Evolutionary conservation across 2,888 invertebrate species (phyloP).

Genomic region (Linyphia triangularis): DNA sequence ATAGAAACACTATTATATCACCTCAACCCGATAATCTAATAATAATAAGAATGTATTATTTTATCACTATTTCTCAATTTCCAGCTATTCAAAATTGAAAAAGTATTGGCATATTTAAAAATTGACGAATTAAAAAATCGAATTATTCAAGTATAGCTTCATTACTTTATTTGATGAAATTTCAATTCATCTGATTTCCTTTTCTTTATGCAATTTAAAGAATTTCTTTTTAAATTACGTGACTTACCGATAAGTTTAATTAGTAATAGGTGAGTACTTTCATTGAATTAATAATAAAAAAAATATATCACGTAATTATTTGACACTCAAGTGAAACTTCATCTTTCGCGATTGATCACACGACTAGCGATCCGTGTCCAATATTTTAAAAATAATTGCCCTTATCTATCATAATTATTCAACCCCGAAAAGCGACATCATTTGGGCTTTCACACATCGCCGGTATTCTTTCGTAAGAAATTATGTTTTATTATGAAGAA

Average conservation of each 20-base stretch:
- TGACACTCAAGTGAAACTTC: not conserved
- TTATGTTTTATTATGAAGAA: not conserved
- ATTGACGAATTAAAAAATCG: too few species aligned
- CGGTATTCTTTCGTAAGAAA: not conserved
- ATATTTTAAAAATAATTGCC: conserved; percentile 21
- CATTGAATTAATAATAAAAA: not conserved
- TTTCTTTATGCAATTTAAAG: too few species aligned
- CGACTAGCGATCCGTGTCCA: not conserved
- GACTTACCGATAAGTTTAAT: not conserved
- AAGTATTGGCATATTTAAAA: too few species aligned
- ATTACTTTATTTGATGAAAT: too few species aligned
- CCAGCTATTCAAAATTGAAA: too few species aligned
- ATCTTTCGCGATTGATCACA: not conserved
- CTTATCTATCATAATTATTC: conserved; percentile 27
- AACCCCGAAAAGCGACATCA: conserved; percentile 2
- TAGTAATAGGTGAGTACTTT: not conserved
- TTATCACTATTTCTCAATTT: too few species aligned
- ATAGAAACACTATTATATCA: too few species aligned
- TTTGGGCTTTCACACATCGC: not conserved
- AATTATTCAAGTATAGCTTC: too few species aligned
- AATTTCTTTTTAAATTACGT: too few species aligned
- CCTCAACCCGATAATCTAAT: too few species aligned
- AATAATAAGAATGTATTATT: too few species aligned
- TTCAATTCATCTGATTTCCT: too few species aligned
- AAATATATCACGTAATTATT: not conserved